Evolutionary conservation across 1,140 invertebrate species (phyloP).

Genomic region (Telenomus remus): DNA sequence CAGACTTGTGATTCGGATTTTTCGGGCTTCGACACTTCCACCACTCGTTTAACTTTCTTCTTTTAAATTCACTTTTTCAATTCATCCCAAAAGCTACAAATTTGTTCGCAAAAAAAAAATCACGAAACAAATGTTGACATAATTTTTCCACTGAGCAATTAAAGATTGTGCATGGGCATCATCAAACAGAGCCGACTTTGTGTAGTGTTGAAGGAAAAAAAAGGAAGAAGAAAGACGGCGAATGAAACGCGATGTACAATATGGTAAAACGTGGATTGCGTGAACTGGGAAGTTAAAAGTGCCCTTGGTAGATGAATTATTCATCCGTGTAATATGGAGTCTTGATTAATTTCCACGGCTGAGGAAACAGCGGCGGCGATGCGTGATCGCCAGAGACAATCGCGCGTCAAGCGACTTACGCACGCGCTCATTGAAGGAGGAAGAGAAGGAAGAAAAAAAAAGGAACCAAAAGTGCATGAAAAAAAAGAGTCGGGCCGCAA

Average conservation of each 20-base stretch:
- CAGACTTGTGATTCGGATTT: too few relatives aligned
- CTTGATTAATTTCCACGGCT: constrained; percentile 74
- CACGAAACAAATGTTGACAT: too few relatives aligned
- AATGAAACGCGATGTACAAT: constrained; percentile 16
- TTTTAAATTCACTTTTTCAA: too few relatives aligned
- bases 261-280: constrained; percentile 35
- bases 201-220: background rate
- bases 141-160: too few relatives aligned
- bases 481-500: constrained; percentile 3
- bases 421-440: constrained; percentile 23
- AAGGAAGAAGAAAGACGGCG: constrained; percentile 1
- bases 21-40: too few relatives aligned
- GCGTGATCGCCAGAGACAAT: constrained; percentile 67
- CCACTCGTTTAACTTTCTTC: too few relatives aligned
- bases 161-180: too few relatives aligned
- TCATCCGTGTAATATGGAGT: constrained; percentile 59
- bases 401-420: constrained; percentile 52
- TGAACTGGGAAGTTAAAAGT: constrained; percentile 36
- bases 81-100: too few relatives aligned
- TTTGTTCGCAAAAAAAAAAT: too few relatives aligned
- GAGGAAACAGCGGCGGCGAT: constrained; percentile 67
- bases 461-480: constrained; percentile 7
- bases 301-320: constrained; percentile 54
- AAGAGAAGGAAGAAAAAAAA: background rate
- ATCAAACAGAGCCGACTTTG: background rate